Base-by-base conservation (phyloP, 2,797 vertebrate genomes). In the Coregonus suidteri region DNA sequence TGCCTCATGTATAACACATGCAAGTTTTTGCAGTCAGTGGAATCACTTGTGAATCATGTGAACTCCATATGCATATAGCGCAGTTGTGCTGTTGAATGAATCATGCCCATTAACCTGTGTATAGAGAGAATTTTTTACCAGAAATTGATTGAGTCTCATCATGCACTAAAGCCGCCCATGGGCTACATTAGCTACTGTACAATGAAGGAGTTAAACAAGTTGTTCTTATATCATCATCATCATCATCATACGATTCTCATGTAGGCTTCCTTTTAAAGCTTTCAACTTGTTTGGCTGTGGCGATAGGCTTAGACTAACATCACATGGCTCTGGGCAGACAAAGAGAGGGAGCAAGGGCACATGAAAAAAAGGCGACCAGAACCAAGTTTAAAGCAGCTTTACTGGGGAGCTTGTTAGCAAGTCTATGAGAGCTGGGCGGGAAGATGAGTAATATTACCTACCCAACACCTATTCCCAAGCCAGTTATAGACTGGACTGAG, bases 401-500 rank as follows among this genome's bases (percentile, higher is more conserved):
- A 4, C 15, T 34, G 15, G 16, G 66, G n/a, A 72, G 71, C 5
- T 56, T n/a, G 16, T 56, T 18, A 25, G 20, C 59, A 20, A 59
- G 56, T n/a, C 59, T 20, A 64, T 20, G 20, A 64, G 59, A 25
- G 59, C 59, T 64, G 7, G 3, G n/a, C 25, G 59, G n/a, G 20
- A 64, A 64, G 20, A 20, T 64, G 59, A 16, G 59, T 25, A 20
- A 25, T 64, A 64, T 11, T n/a, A 47, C 9, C n/a, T 11, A 75
- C 79, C 73, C 74, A 82, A 80, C 74, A 78, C 74, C 79, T 25
- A 74, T 71, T 77, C 4, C 41, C 68, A 66, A n/a, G 20, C 72
- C 70, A 41, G 71, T n/a, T n/a, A 68, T 59, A 77, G 75, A 77
- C 76, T 75, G 59, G n/a, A 76, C 67, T 82, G 84, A 86, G 74